phyloP scores from a whole-genome alignment of 2,888 invertebrate species.

The Palloptera scutellata region DNA sequence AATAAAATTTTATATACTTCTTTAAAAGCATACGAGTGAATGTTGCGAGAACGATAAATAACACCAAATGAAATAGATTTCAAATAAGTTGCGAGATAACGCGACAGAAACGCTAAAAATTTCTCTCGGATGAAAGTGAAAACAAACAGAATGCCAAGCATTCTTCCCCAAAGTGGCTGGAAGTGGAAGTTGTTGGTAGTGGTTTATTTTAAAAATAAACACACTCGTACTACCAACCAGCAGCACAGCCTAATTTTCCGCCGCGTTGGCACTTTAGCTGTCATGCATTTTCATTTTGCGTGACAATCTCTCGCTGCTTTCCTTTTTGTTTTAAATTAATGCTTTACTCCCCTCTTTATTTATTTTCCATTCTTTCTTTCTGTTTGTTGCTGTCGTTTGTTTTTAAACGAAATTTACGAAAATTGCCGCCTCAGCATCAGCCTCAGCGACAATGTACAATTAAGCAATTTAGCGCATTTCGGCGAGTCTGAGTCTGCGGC shows the following conservation, averaged over 20 bases:
- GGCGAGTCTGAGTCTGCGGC: constrained; percentile 23
- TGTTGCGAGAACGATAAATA: neutral
- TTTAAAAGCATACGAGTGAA: neutral
- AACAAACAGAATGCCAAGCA: neutral
- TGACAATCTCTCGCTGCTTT: constrained; percentile 9
- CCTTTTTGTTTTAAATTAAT: neutral
- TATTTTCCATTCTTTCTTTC: neutral
- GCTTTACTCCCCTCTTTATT: neutral
- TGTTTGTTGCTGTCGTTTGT: neutral
- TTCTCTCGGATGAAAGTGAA: neutral
- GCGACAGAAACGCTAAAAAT: neutral
- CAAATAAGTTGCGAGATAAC: neutral
- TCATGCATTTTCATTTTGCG: constrained; percentile 16
- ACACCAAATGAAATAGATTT: neutral
- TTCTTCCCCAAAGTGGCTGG: neutral
- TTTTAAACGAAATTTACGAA: constrained; percentile 16
- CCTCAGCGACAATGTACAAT: neutral
- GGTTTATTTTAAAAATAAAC: constrained; percentile 10
- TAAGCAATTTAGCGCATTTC: constrained; percentile 14
- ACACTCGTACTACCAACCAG: neutral
- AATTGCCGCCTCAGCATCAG: constrained; percentile 13
- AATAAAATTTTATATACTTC: constrained; percentile 3
- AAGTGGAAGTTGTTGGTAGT: constrained; percentile 1
- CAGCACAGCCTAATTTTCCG: constrained; percentile 12
- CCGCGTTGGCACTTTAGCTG: constrained; percentile 12